Base-by-base conservation (phyloP, 2,888 invertebrate species). In the Emesis russula region DNA sequence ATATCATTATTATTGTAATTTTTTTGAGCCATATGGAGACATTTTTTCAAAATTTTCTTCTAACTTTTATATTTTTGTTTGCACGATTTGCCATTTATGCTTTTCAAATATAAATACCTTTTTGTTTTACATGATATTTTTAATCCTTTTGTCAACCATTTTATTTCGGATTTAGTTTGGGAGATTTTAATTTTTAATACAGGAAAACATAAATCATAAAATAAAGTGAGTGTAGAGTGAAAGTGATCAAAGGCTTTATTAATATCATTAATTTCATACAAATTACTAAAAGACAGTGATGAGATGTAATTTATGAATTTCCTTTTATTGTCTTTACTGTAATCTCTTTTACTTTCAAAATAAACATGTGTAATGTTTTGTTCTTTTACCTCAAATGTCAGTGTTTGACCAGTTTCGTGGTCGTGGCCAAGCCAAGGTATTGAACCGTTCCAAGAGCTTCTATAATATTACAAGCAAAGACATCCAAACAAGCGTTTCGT, bases 341-440 rank as follows among this genome's bases (percentile, higher is more conserved):
- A 78, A 25, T 78, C 78, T 78, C 66, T 73, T 25, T 41, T 78
- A 6, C 7, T 78, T 9, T 78, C 78, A 41, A 38, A 78, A 9
- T 66, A 38, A 25, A 7, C 66, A 7, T 38, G 13, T 18, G 15
- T 38, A 15, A 9, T 4, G 11, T 78, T 44, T 38, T 13, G 33
- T 31, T 15, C 53, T 70, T 18, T 70, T 3, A 80, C 48, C 15
- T 70, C n/a, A 36, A 31, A 15, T 53, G 33, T 33, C 13, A 81
- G 58, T 58, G 58, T 18, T 25, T 81, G 81, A 38, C 33, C 25
- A 38, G 73, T 73, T 58, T 81, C 73, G 41, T 81, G 73, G 25
- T 58, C 58, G n/a, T n/a, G 5, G 36, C 38, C 11, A 71, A 25
- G 5, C 58, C 58, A 13, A 33, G 15, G 33, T 58, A 41, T 38